Evolutionary conservation across 2,797 vertebrate species (phyloP).

Genomic region (Pseudomugil gertrudae): DNA sequence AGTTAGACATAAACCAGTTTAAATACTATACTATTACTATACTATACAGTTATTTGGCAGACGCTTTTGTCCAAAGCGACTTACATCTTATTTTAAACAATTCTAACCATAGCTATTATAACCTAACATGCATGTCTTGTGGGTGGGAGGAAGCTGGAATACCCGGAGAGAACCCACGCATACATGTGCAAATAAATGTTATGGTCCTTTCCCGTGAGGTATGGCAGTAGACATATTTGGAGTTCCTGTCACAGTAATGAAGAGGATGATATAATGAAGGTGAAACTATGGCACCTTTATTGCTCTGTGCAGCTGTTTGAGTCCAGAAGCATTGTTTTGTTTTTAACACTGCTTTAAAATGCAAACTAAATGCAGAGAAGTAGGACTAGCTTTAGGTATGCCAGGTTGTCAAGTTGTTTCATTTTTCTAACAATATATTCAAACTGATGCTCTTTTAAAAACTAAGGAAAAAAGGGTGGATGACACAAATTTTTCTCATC

Average conservation of each 20-base stretch:
- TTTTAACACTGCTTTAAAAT: too few species aligned
- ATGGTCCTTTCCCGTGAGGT: background rate
- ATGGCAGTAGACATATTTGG: constrained; percentile 27
- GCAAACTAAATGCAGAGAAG: background rate
- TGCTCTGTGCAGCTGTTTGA: background rate
- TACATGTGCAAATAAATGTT: background rate
- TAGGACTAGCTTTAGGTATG: too few species aligned
- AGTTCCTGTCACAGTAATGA: constrained; percentile 12
- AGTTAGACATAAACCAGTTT: constrained; percentile 24
- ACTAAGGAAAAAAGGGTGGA: background rate
- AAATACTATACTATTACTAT: too few species aligned
- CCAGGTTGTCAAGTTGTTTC: background rate
- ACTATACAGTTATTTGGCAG: too few species aligned
- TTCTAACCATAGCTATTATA: too few species aligned
- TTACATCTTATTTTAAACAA: too few species aligned
- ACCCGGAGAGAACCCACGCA: too few species aligned
- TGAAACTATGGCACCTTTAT: constrained; percentile 16
- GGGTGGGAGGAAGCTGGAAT: too few species aligned
- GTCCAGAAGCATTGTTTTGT: background rate
- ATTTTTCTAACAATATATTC: background rate
- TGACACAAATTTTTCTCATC: background rate
- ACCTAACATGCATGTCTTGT: too few species aligned
- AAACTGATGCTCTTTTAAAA: background rate
- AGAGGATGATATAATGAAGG: constrained; percentile 20
- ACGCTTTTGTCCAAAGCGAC: too few species aligned